phyloP scores from a whole-genome alignment of 2,888 invertebrate genomes.

The Resseliella maxima region DNA sequence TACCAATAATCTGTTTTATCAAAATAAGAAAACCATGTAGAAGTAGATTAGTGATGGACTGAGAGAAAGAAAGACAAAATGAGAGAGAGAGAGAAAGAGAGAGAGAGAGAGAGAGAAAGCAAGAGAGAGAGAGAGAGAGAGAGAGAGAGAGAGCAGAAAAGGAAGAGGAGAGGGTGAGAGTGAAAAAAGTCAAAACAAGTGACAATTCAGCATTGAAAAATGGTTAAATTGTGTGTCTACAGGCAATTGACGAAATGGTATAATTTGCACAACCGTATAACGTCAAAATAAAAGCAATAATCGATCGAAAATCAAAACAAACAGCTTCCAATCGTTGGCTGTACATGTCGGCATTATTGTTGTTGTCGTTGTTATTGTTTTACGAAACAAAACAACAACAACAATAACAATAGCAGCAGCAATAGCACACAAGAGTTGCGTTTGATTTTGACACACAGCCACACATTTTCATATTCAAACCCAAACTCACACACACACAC shows the following conservation, averaged over 20 bases:
- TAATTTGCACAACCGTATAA: not conserved
- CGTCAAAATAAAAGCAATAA: slow-evolving; percentile 29
- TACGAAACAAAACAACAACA: not conserved
- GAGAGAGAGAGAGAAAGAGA: too few species aligned
- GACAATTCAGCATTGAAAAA: slow-evolving; percentile 18
- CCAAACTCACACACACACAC: too few species aligned
- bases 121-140: too few species aligned
- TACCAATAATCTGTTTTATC: not conserved
- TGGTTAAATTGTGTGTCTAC: not conserved
- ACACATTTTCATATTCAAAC: not conserved
- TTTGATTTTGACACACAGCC: not conserved
- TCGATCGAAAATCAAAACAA: slow-evolving; percentile 22
- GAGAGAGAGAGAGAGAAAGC: too few species aligned
- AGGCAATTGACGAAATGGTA: not conserved
- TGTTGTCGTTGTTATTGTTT: not conserved
- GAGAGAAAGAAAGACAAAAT: too few species aligned
- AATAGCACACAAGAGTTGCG: not conserved
- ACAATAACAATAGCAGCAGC: not conserved
- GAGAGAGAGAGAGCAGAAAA: too few species aligned
- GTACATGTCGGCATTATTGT: not conserved
- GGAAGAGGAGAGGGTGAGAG: too few species aligned
- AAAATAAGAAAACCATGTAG: slow-evolving; percentile 36
- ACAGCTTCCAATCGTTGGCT: not conserved
- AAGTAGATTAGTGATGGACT: too few species aligned
- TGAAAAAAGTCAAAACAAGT: slow-evolving; percentile 20